A percentile compares a stretch with the other conserved stretches of the same genome.
These are phyloP conservation scores for Drosophila histrio DNA, from an alignment of 2,888 invertebrate species.

Conservation along the genomic window DNA sequence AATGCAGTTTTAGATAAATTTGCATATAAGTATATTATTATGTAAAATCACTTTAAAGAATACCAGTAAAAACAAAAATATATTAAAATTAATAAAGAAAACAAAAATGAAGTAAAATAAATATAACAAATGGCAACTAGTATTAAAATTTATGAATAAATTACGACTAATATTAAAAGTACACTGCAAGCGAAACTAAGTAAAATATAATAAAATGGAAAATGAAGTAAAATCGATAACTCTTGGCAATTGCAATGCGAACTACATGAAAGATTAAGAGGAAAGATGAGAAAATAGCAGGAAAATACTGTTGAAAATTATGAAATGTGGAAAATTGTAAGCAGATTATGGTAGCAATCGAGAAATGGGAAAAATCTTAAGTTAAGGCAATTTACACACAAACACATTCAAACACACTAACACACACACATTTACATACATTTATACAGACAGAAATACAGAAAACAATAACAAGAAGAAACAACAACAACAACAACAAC, in stretches of 20 bases:
- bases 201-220: constrained; percentile 41
- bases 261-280: constrained; percentile 27
- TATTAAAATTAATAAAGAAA: constrained; percentile 28
- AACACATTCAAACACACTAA: constrained; percentile 23
- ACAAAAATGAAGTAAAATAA: constrained; percentile 14
- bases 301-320: constrained; percentile 37
- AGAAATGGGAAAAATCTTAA: constrained; percentile 54
- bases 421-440: constrained; percentile 33
- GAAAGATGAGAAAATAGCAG: constrained; percentile 1
- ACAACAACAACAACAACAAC: constrained; percentile 56
- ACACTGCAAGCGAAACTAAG: constrained; percentile 54
- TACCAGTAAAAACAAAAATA: constrained; percentile 50
- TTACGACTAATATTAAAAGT: constrained; percentile 63
- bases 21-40: constrained; percentile 76
- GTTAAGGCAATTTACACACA: constrained; percentile 66
- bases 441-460: constrained; percentile 53
- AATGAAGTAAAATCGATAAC: constrained; percentile 23
- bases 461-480: constrained; percentile 28
- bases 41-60: constrained; percentile 74
- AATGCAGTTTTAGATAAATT: constrained; percentile 71
- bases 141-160: constrained; percentile 73
- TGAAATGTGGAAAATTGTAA: constrained; percentile 42
- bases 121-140: constrained; percentile 62
- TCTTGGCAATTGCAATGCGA: constrained; percentile 47
- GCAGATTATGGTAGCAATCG: constrained; percentile 26